Evolutionary conservation across 2,113 vertebrate species (phyloP), one percentile per base, ranked within the genome.

Genomic region (Varanus komodoensis): DNA sequence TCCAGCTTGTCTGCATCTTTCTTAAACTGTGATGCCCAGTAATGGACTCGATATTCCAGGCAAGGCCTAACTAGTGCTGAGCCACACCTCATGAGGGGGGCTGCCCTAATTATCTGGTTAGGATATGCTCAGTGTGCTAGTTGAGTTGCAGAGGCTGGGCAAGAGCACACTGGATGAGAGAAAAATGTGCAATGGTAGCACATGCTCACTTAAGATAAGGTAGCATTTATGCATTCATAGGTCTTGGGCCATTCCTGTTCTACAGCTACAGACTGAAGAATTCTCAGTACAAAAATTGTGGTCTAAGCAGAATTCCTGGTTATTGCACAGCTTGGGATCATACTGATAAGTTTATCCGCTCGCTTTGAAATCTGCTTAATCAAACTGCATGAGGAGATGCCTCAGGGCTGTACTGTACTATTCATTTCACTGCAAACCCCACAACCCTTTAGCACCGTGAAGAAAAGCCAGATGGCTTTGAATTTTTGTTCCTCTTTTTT

Each of bases 391-490:
- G 0, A 80, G 61, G 75, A 89, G 88, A 85, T 0, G 25, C 92
- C 90, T 0, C 2, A 15, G 81, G 92, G 92, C 87, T 86, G 68
- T 90, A 74, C 86, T 75, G 68, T 87, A 4, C 90, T 5, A 5
- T 86, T 83, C 73, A 64, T 69, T 25, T 25, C 0, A 0, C 87
- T 32, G 38, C 74, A 67, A 32, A 74, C 73, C 80, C 75, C 1
- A 34, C 69, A 78, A 67, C 74, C 75, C 67, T 34, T 54, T 27
- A 61, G 80, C 0, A 1, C 57, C 84, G n/a, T 9, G 2, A 86
- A 57, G 67, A 54, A 34, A 15, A 78, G 81, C 92, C 93, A 93
- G 50, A 81, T 95, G 93, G 81, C 92, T 91, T 57, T 0, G 15
- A 64, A 89, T 27, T 1, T 27, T 23, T 44, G 15, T 85, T 92